phyloP scores from a whole-genome alignment of 2,888 invertebrate genomes.

The Athalia rosae region DNA sequence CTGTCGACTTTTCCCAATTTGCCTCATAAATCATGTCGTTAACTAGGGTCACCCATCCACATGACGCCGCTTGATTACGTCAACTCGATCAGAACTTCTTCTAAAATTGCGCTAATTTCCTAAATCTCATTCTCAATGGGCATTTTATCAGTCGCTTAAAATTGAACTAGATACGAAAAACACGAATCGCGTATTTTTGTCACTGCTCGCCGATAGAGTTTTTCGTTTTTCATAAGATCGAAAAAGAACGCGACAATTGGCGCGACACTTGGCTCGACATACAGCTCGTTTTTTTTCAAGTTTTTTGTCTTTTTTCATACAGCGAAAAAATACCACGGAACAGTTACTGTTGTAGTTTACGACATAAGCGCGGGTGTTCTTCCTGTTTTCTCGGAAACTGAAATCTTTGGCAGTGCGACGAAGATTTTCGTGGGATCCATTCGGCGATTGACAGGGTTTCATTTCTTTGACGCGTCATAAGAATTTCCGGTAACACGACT shows the following conservation, averaged over 20 bases:
- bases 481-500: constrained; percentile 19
- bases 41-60: neutral
- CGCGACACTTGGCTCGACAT: constrained; percentile 10
- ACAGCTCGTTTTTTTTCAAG: too few species aligned
- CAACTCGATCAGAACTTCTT: neutral
- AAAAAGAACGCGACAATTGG: neutral
- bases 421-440: constrained; percentile 21
- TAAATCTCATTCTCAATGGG: too few species aligned
- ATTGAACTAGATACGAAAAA: too few species aligned
- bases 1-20: neutral
- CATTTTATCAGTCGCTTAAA: too few species aligned
- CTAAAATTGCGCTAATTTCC: too few species aligned
- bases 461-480: constrained; percentile 15
- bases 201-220: too few species aligned
- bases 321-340: neutral
- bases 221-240: too few species aligned
- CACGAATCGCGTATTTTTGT: too few species aligned
- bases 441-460: constrained; percentile 12
- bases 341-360: constrained; percentile 13
- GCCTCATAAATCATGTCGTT: neutral
- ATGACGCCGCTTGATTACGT: neutral
- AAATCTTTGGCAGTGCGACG: constrained; percentile 8
- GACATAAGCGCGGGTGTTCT: constrained; percentile 1
- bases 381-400: constrained; percentile 27
- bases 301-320: too few species aligned